These are phyloP conservation scores for Parnassius orleans DNA, from an alignment of 2,888 invertebrate species.

Conservation along the genomic window DNA sequence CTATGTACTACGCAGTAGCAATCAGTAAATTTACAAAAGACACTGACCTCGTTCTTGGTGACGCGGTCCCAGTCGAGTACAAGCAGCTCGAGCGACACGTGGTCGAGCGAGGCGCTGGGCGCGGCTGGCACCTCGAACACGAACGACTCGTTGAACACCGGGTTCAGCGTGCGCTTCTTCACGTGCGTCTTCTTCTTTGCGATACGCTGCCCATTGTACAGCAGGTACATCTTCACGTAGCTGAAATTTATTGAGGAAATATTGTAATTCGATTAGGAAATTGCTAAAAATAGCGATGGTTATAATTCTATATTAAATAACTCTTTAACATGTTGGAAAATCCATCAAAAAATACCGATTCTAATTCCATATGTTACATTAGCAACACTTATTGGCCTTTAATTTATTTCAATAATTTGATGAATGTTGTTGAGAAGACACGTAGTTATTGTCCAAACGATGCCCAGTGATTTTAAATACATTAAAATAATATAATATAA, in stretches of 20 bases:
- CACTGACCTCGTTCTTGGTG: slow-evolving; percentile 95
- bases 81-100: slow-evolving; percentile 92
- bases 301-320: too few relatives aligned
- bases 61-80: slow-evolving; percentile 98
- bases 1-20: background rate
- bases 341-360: too few relatives aligned
- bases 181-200: slow-evolving; percentile 99
- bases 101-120: slow-evolving; percentile 87
- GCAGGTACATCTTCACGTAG: slow-evolving; percentile 96
- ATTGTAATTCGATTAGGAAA: background rate
- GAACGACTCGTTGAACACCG: slow-evolving; percentile 99
- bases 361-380: too few relatives aligned
- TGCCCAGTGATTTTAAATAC: too few relatives aligned
- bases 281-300: too few relatives aligned
- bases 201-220: slow-evolving; percentile 98
- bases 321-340: too few relatives aligned
- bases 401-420: too few relatives aligned
- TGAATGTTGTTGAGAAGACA: too few relatives aligned
- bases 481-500: too few relatives aligned
- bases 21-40: background rate
- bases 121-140: slow-evolving; percentile 96
- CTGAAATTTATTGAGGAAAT: slow-evolving; percentile 40
- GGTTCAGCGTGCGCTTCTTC: slow-evolving; percentile 97
- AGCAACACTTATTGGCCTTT: too few relatives aligned
- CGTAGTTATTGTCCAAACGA: too few relatives aligned